phyloP scores from a whole-genome alignment of 1,140 invertebrate genomes.

The Conus betulinus region DNA sequence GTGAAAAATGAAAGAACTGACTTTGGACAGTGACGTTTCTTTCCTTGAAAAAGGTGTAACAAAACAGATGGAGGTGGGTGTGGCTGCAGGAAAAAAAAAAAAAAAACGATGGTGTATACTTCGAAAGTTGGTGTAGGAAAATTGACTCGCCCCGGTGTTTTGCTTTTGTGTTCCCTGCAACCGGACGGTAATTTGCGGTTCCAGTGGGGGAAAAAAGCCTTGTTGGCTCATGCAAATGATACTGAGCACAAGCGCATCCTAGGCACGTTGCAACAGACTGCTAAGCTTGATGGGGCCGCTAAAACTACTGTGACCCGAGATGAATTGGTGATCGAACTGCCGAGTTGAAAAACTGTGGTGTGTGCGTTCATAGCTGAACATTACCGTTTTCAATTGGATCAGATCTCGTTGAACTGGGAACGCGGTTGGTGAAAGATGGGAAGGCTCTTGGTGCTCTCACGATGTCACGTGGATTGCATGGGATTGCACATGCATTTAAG shows the following conservation, averaged over 20 bases:
- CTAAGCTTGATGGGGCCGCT: constrained; percentile 6
- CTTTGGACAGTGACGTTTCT: background rate
- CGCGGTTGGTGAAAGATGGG: constrained; percentile 20
- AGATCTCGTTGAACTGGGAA: constrained; percentile 29
- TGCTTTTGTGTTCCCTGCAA: constrained; percentile 13
- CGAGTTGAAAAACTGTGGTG: background rate
- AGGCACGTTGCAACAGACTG: background rate
- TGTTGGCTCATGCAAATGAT: background rate
- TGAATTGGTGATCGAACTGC: too few relatives aligned
- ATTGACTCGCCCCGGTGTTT: background rate
- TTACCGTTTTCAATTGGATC: background rate
- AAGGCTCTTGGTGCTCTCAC: constrained; percentile 36
- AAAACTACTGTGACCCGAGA: background rate
- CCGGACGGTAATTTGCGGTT: background rate
- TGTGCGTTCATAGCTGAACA: constrained; percentile 7
- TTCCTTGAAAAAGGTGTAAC: background rate
- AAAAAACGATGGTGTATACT: background rate
- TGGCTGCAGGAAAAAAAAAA: background rate
- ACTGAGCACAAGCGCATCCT: background rate
- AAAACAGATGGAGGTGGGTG: background rate
- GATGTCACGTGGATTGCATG: constrained; percentile 31
- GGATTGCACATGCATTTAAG: constrained; percentile 28
- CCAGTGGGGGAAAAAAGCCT: constrained; percentile 9
- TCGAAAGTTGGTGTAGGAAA: background rate
- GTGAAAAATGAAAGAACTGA: background rate